phyloP scores from a whole-genome alignment of 2,113 vertebrate species.

The Hemiscyllium ocellatum region DNA sequence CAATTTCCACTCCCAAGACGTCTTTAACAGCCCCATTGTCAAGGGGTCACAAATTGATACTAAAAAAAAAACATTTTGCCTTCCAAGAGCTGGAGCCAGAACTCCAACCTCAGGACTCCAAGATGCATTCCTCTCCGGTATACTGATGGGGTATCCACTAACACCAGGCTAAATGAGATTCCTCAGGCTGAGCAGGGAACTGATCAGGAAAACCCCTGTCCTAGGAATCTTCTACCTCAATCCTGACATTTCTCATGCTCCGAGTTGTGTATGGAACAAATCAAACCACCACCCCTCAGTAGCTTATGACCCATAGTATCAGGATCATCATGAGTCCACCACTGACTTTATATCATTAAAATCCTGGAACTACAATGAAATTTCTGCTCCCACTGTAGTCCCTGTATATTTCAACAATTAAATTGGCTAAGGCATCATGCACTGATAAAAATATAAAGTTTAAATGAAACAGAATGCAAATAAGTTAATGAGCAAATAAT shows the following conservation, averaged over 20 bases:
- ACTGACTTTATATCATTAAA: background rate
- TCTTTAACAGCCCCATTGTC: background rate
- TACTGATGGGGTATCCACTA: background rate
- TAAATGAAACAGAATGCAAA: background rate
- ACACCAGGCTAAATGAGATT: background rate
- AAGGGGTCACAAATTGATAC: background rate
- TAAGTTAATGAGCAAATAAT: background rate
- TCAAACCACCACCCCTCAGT: background rate
- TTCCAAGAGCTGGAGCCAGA: background rate
- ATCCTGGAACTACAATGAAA: background rate
- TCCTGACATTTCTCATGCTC: background rate
- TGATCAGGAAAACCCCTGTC: background rate
- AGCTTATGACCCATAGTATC: background rate
- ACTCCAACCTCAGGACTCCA: background rate
- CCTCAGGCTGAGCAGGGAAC: background rate
- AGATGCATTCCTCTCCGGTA: background rate
- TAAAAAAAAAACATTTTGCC: background rate
- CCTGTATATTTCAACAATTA: background rate
- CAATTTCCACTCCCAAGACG: background rate
- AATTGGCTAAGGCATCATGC: background rate
- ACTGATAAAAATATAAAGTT: background rate
- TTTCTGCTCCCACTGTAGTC: background rate
- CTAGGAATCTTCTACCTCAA: background rate
- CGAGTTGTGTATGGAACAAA: background rate
- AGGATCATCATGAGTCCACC: background rate